A percentile compares a stretch with the other conserved stretches of the same genome.
Conservation (phyloP, 2,797 vertebrate genomes). For the Gymnoscopelus microlampas region DNA sequence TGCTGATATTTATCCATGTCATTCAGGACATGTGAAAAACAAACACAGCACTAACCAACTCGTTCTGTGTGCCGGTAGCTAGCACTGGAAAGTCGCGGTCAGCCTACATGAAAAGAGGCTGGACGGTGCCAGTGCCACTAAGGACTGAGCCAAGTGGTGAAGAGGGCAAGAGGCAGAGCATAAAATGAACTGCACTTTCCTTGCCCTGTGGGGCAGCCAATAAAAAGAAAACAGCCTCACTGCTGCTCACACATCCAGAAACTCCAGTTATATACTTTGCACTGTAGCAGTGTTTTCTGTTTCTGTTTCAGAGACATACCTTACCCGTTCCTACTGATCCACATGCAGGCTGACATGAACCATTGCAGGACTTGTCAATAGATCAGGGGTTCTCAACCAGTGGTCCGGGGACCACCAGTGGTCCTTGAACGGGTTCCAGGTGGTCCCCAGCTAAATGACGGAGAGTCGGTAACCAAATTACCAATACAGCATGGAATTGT, state of each 20-base stretch:
- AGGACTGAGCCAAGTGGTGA: slow-evolving; percentile 18
- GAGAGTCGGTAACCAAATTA: too few species aligned
- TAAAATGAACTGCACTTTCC: neutral
- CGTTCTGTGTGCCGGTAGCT: too few species aligned
- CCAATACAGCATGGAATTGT: too few species aligned
- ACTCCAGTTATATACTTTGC: slow-evolving; percentile 7
- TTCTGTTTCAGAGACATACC: neutral
- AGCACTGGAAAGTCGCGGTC: too few species aligned
- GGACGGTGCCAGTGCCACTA: slow-evolving; percentile 2
- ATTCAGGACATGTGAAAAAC: too few species aligned
- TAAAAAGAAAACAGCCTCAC: slow-evolving; percentile 21
- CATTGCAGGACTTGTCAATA: slow-evolving; percentile 13
- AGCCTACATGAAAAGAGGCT: neutral
- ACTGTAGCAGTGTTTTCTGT: slow-evolving; percentile 1
- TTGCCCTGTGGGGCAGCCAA: slow-evolving; percentile 5
- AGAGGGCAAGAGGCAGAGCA: slow-evolving; percentile 17
- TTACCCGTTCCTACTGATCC: slow-evolving; percentile 23
- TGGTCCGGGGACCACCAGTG: too few species aligned
- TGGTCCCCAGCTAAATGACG: too few species aligned
- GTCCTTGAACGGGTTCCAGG: too few species aligned
- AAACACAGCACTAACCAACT: too few species aligned
- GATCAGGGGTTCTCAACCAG: neutral
- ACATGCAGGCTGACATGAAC: slow-evolving; percentile 1
- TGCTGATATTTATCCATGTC: too few species aligned
- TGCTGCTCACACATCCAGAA: slow-evolving; percentile 16